Percentiles rank a stretch among this genome's conserved stretches.
Evolutionary conservation across 2,888 invertebrate species (phyloP).

Genomic region (Acronicta psi): DNA sequence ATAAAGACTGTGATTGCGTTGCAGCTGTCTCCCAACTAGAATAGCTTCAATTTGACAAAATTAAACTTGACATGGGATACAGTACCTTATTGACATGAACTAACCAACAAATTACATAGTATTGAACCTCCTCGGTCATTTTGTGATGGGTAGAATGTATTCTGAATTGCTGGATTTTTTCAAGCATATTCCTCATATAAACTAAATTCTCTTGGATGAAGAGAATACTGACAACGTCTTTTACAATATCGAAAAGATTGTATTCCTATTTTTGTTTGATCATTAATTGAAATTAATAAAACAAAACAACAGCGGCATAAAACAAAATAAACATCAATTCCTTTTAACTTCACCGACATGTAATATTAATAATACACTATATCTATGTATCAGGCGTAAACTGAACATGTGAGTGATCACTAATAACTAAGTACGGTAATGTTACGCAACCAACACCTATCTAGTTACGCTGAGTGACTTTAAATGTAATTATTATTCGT

Average conservation of each 20-base stretch:
- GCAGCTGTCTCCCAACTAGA: slow-evolving; percentile 34
- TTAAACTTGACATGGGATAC: slow-evolving; percentile 9
- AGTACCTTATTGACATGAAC: slow-evolving; percentile 9
- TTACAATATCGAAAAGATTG: no score
- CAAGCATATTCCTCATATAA: no score
- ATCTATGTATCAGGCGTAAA: slow-evolving; percentile 1
- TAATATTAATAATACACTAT: slow-evolving; percentile 8
- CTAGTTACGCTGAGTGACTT: slow-evolving; percentile 47
- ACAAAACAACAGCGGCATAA: no score
- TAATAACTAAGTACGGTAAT: slow-evolving; percentile 46
- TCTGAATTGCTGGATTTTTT: no score
- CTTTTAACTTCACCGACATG: slow-evolving; percentile 16
- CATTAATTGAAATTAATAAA: no score
- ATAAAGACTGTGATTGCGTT: slow-evolving; percentile 47
- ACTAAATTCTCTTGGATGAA: no score
- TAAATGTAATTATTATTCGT: slow-evolving; percentile 43
- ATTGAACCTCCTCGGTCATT: no score
- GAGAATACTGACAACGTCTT: no score
- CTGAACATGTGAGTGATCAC: slow-evolving; percentile 43
- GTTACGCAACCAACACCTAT: slow-evolving; percentile 43
- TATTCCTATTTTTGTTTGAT: no score
- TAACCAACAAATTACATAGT: neutral
- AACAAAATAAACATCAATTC: neutral
- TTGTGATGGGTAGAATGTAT: no score
- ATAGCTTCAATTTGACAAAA: slow-evolving; percentile 13